Percentiles rank a stretch among this genome's conserved stretches.
Evolutionary conservation across 37 sponge, comb jelly and placozoan genomes (phyloP).

Genomic region (Theonella swinhoei): DNA sequence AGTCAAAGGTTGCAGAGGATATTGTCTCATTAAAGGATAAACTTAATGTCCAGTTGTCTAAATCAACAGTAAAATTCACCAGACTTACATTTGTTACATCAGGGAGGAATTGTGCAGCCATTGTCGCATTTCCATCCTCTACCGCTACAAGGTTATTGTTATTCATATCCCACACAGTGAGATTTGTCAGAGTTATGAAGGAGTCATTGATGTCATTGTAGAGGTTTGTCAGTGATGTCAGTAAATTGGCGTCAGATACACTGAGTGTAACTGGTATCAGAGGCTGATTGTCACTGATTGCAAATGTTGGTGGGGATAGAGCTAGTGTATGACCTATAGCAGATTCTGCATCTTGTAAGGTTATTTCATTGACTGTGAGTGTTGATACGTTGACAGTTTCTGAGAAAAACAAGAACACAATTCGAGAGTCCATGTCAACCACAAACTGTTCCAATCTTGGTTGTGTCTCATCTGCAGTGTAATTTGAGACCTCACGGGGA

Average conservation of each 20-base stretch:
- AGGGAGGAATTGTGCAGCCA: constrained; percentile 41
- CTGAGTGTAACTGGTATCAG: constrained; percentile 53
- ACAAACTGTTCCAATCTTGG: constrained; percentile 66
- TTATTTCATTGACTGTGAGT: constrained; percentile 62
- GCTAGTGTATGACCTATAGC: constrained; percentile 28
- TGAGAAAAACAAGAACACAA: constrained; percentile 77
- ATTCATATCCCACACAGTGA: constrained; percentile 81
- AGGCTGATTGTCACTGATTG: constrained; percentile 29
- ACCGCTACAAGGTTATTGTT: constrained; percentile 68
- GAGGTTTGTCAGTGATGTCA: constrained; percentile 72
- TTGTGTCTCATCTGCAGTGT: constrained; percentile 68
- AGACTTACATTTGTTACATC: constrained; percentile 74
- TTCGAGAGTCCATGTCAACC: constrained; percentile 79
- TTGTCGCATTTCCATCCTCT: constrained; percentile 41
- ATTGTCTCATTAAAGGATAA: constrained; percentile 88
- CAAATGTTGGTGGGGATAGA: constrained; percentile 29
- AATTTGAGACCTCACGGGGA: constrained; percentile 44
- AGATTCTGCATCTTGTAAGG: constrained; percentile 63
- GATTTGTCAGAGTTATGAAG: constrained; percentile 59
- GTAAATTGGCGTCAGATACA: constrained; percentile 60
- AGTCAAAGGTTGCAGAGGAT: constrained; percentile 63
- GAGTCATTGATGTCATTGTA: constrained; percentile 75
- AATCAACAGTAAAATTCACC: constrained; percentile 83
- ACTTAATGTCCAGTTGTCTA: constrained; percentile 68
- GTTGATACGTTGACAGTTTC: constrained; percentile 85